These are phyloP conservation scores for Calonectris borealis DNA, from an alignment of 2,113 vertebrate species.

Conservation along the genomic window DNA sequence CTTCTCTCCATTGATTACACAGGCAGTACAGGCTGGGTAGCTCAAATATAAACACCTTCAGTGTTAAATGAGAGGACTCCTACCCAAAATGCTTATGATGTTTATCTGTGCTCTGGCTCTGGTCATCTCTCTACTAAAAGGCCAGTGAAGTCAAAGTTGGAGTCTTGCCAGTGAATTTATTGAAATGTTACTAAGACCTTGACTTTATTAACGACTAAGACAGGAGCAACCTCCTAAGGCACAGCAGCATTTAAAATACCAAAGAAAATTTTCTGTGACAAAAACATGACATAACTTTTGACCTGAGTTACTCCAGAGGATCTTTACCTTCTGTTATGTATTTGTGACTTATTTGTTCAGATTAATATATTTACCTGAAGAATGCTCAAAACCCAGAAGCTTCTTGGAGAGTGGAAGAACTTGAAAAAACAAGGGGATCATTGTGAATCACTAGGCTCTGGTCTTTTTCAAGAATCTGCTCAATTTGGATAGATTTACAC, in stretches of 20 bases:
- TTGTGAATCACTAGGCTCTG: background rate
- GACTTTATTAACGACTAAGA: background rate
- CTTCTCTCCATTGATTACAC: background rate
- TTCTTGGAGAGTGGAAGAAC: background rate
- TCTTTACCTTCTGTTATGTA: background rate
- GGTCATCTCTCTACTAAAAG: background rate
- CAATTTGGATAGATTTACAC: background rate
- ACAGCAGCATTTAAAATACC: background rate
- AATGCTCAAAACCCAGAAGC: background rate
- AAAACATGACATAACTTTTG: background rate
- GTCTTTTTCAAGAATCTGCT: background rate
- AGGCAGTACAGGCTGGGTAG: background rate
- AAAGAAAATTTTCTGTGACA: background rate
- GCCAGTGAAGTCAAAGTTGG: background rate
- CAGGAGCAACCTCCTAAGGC: background rate
- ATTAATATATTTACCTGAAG: background rate
- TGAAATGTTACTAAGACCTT: background rate
- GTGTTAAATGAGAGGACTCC: background rate
- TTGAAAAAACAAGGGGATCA: background rate
- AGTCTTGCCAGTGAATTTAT: background rate
- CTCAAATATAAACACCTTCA: background rate
- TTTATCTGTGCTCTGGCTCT: background rate
- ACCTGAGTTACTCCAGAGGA: background rate
- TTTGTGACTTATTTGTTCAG: background rate
- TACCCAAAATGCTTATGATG: background rate